Conservation (phyloP, 2,888 invertebrate genomes). For the Emmelina monodactyla region DNA sequence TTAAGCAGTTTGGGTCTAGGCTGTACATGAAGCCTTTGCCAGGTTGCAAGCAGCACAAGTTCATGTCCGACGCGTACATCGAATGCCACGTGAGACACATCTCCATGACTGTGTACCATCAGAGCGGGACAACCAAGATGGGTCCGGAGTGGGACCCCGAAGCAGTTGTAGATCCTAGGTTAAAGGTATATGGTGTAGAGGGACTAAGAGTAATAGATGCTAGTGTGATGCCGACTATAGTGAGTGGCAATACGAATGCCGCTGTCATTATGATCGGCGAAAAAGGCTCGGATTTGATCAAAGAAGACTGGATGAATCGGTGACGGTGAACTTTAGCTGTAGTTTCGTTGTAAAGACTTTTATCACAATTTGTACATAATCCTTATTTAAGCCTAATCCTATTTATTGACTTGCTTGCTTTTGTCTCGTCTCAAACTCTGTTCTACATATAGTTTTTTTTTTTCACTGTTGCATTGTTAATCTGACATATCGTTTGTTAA, state of each 20-base stretch:
- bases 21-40: conserved; percentile 79
- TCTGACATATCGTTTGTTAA: too few relatives aligned
- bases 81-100: conserved; percentile 88
- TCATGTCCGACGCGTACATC: conserved; percentile 82
- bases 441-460: too few relatives aligned
- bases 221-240: conserved; percentile 88
- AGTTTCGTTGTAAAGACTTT: not conserved
- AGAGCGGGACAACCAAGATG: conserved; percentile 89
- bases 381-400: too few relatives aligned
- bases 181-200: conserved; percentile 79
- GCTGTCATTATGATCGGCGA: conserved; percentile 93
- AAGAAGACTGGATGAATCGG: conserved; percentile 77
- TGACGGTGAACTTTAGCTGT: conserved; percentile 24
- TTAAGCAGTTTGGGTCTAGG: conserved; percentile 81
- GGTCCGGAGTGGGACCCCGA: conserved; percentile 79
- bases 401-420: too few relatives aligned
- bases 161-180: conserved; percentile 83
- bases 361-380: too few relatives aligned
- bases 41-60: conserved; percentile 76
- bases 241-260: conserved; percentile 90
- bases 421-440: too few relatives aligned
- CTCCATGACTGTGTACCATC: conserved; percentile 91
- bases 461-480: too few relatives aligned
- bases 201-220: conserved; percentile 86
- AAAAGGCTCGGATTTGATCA: conserved; percentile 86